Conservation (phyloP, 2,888 invertebrate species). For the Zygogramma bicolorata region DNA sequence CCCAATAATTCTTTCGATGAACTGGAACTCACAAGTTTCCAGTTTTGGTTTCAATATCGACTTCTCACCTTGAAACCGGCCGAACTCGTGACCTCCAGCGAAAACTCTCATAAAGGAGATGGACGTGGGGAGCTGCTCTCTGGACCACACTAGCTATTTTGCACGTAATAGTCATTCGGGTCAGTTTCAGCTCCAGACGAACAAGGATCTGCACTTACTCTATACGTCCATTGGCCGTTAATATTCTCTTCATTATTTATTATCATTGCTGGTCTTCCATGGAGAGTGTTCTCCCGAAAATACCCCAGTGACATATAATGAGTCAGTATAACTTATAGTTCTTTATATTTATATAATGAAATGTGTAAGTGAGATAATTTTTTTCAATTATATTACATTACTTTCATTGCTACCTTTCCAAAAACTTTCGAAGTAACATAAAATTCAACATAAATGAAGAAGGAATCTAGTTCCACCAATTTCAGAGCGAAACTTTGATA, state of each 20-base stretch:
- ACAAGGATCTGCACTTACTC: conserved; percentile 59
- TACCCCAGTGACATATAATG: background rate
- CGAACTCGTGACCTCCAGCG: background rate
- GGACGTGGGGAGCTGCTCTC: too few species aligned
- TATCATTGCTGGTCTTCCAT: conserved; percentile 1
- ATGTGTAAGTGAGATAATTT: too few species aligned
- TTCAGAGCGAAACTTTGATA: too few species aligned
- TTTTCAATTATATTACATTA: too few species aligned
- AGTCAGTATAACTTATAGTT: background rate
- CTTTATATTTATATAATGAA: background rate
- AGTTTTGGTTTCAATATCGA: too few species aligned
- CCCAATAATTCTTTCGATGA: too few species aligned
- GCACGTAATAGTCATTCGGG: conserved; percentile 51
- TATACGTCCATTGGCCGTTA: conserved; percentile 56
- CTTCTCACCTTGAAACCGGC: too few species aligned
- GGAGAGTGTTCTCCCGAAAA: background rate
- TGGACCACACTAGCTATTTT: conserved; percentile 50
- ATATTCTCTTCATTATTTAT: conserved; percentile 55
- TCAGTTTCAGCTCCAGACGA: conserved; percentile 50
- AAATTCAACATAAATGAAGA: too few species aligned
- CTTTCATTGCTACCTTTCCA: too few species aligned
- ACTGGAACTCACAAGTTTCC: too few species aligned
- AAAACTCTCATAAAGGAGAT: background rate
- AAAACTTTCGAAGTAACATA: too few species aligned
- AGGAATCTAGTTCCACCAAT: too few species aligned